A percentile compares a stretch with the other conserved stretches of the same genome.
Evolutionary conservation across 2,888 invertebrate species (phyloP).

Genomic region (Drosophila incognita): DNA sequence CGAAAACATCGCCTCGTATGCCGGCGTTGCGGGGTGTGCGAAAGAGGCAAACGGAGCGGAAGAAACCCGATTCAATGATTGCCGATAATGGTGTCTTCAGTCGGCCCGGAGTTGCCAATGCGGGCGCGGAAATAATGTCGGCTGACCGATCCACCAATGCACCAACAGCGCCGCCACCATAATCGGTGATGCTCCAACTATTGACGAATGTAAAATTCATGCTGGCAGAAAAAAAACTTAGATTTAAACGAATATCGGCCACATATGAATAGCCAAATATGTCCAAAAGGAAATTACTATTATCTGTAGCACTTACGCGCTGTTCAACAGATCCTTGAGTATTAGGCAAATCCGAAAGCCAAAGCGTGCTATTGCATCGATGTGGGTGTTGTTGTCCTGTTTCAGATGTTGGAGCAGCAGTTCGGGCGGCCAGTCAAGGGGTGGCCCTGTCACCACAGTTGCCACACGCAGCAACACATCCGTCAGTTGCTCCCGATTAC

Average conservation of each 20-base stretch:
- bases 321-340: constrained; percentile 73
- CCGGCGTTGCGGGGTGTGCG: constrained; percentile 87
- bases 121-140: constrained; percentile 72
- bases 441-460: constrained; percentile 75
- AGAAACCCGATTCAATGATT: constrained; percentile 67
- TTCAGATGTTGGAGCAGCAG: constrained; percentile 57
- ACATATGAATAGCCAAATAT: background rate
- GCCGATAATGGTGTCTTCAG: constrained; percentile 47
- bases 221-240: constrained; percentile 42
- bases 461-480: constrained; percentile 80
- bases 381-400: constrained; percentile 64
- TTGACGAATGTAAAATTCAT: constrained; percentile 63
- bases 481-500: constrained; percentile 70
- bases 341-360: constrained; percentile 71
- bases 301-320: constrained; percentile 60
- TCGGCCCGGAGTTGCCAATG: constrained; percentile 58
- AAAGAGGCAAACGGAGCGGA: constrained; percentile 86
- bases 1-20: constrained; percentile 87
- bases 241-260: background rate
- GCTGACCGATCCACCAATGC: constrained; percentile 65
- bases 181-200: constrained; percentile 74
- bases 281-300: background rate
- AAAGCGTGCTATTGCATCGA: constrained; percentile 75
- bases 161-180: constrained; percentile 75
- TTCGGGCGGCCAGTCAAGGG: constrained; percentile 54